Evolutionary conservation across 1,140 invertebrate species (phyloP), one percentile per base, ranked within the genome.

Genomic region (Drosophila repleta): DNA sequence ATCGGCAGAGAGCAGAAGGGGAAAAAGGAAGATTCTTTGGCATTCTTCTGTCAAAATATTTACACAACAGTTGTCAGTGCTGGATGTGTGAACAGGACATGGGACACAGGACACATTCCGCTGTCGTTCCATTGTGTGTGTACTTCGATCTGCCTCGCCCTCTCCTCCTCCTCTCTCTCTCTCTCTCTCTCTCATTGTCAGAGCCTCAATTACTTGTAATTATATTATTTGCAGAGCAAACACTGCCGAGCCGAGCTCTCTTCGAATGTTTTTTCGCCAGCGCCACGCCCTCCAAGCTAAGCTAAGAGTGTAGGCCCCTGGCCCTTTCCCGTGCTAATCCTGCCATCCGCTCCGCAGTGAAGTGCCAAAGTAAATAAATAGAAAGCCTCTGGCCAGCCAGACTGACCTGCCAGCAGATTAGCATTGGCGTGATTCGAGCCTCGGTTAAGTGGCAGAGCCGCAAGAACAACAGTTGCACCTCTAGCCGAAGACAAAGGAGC

Each of bases 1-100:
- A 43, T 7, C 29, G 8, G 29, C 26, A 17, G n/a, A 41, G 5
- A 41, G 26, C 20, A 13, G 15, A 39, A 65, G 26, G 21, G 15
- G 26, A 32, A 52, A 51, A 43, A 57, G 55, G 46, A 60, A 62
- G 69, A 45, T 90, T 79, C 32, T 85, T 90, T 90, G 84, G 80
- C 84, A 89, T 89, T 90, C 84, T 89, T 90, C 84, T 89, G 84
- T 89, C 84, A 89, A 89, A 89, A 89, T 89, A 89, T 89, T 89
- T 79, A 89, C 84, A 75, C 84, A 79, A 81, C 77, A 78, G 68
- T 80, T 90, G 84, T 90, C 84, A 85, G 81, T 3, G 32, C 57
- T 68, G 64, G 35, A 52, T 43, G 49, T 56, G 57, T 67, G 61
- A 56, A 56, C 63, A 58, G 62, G 35, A 41, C 55, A 39, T 43